Conservation (phyloP, 2,888 invertebrate species). For the Nomada hirtipes region DNA sequence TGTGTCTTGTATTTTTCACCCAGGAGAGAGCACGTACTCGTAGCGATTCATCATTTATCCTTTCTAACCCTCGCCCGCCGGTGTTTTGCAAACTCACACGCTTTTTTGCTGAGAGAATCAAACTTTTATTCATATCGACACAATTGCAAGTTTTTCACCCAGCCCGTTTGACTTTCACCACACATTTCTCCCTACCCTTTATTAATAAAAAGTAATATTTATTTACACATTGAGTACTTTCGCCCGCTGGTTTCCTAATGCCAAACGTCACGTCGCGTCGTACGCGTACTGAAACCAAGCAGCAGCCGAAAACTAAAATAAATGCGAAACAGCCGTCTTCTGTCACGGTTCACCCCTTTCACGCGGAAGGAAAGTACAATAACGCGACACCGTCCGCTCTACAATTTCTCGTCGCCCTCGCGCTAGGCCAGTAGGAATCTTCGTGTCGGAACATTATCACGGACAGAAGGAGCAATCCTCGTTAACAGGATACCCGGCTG, state of each 20-base stretch:
- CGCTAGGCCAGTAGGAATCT: background rate
- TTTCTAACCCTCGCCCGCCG: background rate
- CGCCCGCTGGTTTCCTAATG: too few species aligned
- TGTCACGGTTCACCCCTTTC: background rate
- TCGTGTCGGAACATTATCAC: constrained; percentile 63
- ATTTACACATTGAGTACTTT: too few species aligned
- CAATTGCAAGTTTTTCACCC: background rate
- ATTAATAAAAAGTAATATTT: too few species aligned
- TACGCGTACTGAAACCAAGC: too few species aligned
- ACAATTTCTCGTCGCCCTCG: constrained; percentile 4
- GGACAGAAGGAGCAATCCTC: constrained; percentile 68
- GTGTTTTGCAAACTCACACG: background rate
- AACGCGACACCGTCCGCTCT: constrained; percentile 7
- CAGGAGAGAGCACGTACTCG: constrained; percentile 17
- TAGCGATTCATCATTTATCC: constrained; percentile 14
- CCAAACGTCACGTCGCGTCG: too few species aligned
- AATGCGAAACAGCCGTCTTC: too few species aligned
- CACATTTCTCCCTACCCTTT: too few species aligned
- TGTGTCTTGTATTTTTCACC: constrained; percentile 12
- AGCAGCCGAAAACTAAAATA: too few species aligned
- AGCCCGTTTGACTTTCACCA: background rate
- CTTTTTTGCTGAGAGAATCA: background rate
- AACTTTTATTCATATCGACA: background rate
- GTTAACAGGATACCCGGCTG: constrained; percentile 69
- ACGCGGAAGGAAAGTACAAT: background rate